phyloP scores from a whole-genome alignment of 2,888 invertebrate genomes.

The Temnothorax rugatulus region DNA sequence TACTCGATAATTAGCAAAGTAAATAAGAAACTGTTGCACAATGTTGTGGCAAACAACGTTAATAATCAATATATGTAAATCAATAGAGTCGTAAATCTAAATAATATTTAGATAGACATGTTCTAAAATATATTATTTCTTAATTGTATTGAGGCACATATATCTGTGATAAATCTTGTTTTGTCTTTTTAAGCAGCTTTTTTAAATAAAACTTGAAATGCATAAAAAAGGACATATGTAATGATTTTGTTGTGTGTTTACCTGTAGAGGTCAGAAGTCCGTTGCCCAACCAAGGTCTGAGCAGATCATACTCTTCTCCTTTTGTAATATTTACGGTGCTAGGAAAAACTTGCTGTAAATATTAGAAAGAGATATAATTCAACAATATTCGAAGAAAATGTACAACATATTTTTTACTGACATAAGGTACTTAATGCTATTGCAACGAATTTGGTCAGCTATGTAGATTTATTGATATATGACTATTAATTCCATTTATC shows the following conservation, averaged over 20 bases:
- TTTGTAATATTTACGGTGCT: slow-evolving; percentile 87
- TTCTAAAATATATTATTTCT: neutral
- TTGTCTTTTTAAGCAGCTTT: neutral
- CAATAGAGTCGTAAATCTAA: neutral
- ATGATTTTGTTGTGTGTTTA: slow-evolving; percentile 52
- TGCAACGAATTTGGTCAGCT: neutral
- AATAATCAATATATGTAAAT: neutral
- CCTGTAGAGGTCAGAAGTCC: slow-evolving; percentile 87
- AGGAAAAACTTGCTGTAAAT: slow-evolving; percentile 82
- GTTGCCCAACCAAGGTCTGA: slow-evolving; percentile 86
- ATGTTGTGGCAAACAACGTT: neutral
- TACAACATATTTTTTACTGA: neutral
- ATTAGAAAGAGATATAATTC: neutral
- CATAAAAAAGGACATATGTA: neutral
- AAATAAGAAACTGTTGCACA: neutral
- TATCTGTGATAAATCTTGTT: too few species aligned
- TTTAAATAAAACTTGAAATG: neutral
- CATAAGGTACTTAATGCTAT: neutral
- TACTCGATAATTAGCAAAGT: neutral
- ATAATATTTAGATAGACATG: neutral
- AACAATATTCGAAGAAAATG: neutral
- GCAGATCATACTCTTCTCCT: slow-evolving; percentile 84
- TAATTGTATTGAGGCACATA: too few species aligned
- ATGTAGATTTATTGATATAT: neutral
- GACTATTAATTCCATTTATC: neutral